phyloP scores from a whole-genome alignment of 2,888 invertebrate species.

The Clivina fossor region DNA sequence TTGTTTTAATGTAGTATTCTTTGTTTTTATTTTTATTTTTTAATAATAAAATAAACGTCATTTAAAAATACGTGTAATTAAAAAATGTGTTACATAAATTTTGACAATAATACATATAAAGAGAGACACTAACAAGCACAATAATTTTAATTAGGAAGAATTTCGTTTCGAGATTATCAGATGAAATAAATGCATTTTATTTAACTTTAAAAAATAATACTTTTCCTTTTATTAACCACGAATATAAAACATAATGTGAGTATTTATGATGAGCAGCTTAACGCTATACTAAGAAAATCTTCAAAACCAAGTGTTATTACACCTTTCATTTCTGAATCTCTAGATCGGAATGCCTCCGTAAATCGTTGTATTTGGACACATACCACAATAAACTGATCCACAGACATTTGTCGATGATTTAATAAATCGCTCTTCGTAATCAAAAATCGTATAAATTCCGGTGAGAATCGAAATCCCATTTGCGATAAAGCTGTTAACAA shows the following conservation, averaged over 20 bases:
- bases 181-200: too few relatives aligned
- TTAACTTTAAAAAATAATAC: too few relatives aligned
- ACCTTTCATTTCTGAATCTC: constrained; percentile 80
- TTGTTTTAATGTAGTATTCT: background rate
- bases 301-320: constrained; percentile 85
- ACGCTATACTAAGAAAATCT: constrained; percentile 83
- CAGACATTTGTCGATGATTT: constrained; percentile 66
- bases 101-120: too few relatives aligned
- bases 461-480: constrained; percentile 86
- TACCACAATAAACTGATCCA: constrained; percentile 86
- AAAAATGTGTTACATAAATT: too few relatives aligned
- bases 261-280: constrained; percentile 70
- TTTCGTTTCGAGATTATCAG: too few relatives aligned
- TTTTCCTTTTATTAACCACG: too few relatives aligned
- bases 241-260: too few relatives aligned
- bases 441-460: constrained; percentile 74
- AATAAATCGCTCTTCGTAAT: constrained; percentile 69
- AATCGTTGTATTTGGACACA: constrained; percentile 88
- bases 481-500: constrained; percentile 68
- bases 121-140: too few relatives aligned
- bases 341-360: constrained; percentile 80
- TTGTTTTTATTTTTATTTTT: background rate
- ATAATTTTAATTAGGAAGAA: too few relatives aligned
- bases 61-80: background rate
- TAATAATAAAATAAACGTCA: background rate